These are phyloP conservation scores for Gopherus flavomarginatus DNA, from an alignment of 2,113 vertebrate genomes.

Conservation along the genomic window DNA sequence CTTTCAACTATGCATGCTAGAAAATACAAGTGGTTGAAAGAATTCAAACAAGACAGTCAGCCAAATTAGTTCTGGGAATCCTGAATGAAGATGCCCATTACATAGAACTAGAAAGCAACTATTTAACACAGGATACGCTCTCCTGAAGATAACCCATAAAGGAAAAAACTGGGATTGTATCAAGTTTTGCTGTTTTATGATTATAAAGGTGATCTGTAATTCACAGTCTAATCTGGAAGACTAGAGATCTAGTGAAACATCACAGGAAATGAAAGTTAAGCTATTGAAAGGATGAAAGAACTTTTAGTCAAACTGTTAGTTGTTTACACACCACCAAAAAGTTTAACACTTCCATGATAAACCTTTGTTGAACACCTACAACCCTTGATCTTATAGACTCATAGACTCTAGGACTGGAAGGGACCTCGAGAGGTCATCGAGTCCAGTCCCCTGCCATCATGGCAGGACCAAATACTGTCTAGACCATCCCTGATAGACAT, in stretches of 20 bases:
- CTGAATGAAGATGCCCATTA: background rate
- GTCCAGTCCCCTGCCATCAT: too few relatives aligned
- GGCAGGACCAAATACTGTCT: too few relatives aligned
- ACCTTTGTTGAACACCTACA: background rate
- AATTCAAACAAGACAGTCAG: background rate
- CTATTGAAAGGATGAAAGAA: background rate
- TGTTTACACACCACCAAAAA: background rate
- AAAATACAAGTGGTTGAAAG: background rate
- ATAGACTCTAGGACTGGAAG: too few relatives aligned
- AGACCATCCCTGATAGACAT: too few relatives aligned
- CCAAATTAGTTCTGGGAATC: background rate
- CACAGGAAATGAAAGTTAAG: background rate
- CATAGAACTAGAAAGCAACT: background rate
- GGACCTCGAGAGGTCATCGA: too few relatives aligned
- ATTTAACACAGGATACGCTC: background rate
- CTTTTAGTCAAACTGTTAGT: background rate
- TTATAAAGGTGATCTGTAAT: background rate
- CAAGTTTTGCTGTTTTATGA: background rate
- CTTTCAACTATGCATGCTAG: background rate
- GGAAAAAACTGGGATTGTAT: background rate
- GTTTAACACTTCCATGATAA: background rate
- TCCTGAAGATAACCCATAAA: background rate
- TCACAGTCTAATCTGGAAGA: background rate
- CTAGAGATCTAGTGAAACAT: background rate
- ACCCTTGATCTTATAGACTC: too few relatives aligned